A percentile compares a stretch with the other conserved stretches of the same genome.
phyloP scores from a whole-genome alignment of 2,113 vertebrate genomes.

The Climacteris rufus region DNA sequence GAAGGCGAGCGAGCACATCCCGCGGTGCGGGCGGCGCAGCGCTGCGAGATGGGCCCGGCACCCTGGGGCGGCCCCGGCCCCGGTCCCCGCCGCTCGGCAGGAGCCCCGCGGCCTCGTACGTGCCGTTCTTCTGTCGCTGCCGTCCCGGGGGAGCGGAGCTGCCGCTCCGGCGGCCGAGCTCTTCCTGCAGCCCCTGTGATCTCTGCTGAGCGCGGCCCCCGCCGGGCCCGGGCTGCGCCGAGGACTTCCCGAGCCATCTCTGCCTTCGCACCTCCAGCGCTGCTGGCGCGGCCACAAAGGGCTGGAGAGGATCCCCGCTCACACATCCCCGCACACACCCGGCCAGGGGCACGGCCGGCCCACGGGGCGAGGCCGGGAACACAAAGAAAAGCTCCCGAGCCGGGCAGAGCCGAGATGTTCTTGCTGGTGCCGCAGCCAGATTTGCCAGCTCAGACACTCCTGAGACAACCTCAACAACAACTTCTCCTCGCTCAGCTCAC shows the following conservation, averaged over 20 bases:
- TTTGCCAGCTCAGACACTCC: background rate
- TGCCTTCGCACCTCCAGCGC: background rate
- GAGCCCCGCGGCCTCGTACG: slow-evolving; percentile 18
- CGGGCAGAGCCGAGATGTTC: background rate
- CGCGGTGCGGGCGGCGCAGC: background rate
- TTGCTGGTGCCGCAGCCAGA: background rate
- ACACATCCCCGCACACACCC: background rate
- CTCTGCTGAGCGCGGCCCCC: background rate
- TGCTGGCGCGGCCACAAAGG: background rate
- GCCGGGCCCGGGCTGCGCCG: background rate
- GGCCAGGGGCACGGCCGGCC: background rate
- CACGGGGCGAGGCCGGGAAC: accelerated
- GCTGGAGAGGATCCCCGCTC: background rate
- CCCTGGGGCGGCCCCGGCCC: background rate
- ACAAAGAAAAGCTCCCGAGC: background rate
- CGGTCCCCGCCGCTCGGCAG: background rate
- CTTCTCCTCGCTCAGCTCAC: background rate
- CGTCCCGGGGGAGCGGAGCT: background rate
- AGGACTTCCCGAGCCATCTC: background rate
- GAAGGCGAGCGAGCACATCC: background rate
- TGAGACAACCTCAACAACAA: background rate
- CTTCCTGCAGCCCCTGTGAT: slow-evolving; percentile 58
- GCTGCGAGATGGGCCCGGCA: background rate
- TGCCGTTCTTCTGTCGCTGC: slow-evolving; percentile 45
- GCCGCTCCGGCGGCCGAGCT: background rate